phyloP scores from a whole-genome alignment of 1,140 invertebrate genomes.

The Listronotus bonariensis region DNA sequence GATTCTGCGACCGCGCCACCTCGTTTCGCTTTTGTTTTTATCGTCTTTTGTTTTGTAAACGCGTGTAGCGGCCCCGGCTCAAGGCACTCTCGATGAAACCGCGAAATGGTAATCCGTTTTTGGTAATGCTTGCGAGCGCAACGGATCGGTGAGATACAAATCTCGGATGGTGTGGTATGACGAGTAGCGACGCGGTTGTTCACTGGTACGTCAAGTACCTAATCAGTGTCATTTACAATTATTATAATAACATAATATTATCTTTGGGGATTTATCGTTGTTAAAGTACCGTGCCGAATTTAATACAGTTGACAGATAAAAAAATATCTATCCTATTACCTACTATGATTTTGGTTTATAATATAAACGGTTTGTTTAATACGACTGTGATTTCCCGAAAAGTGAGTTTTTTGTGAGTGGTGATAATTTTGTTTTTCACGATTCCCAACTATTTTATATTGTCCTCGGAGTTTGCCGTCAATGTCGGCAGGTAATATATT shows the following conservation, averaged over 20 bases:
- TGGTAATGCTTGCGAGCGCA: neutral
- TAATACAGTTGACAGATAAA: too few relatives aligned
- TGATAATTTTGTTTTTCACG: conserved; percentile 35
- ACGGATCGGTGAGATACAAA: too few relatives aligned
- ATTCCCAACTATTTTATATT: conserved; percentile 43
- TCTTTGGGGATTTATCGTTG: too few relatives aligned
- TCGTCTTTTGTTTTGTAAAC: conserved; percentile 8
- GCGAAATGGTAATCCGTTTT: conserved; percentile 7
- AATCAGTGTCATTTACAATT: too few relatives aligned
- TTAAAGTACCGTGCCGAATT: too few relatives aligned
- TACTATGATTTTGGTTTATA: neutral
- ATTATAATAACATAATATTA: too few relatives aligned
- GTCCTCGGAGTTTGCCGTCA: conserved; percentile 47
- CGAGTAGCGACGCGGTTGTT: too few relatives aligned
- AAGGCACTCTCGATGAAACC: neutral
- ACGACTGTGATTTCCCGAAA: neutral
- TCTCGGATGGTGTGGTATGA: too few relatives aligned
- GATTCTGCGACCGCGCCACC: conserved; percentile 7
- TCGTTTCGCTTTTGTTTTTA: neutral
- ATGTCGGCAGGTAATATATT: conserved; percentile 46
- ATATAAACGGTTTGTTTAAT: neutral
- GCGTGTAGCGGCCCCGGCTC: neutral
- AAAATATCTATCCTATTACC: neutral
- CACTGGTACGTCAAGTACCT: too few relatives aligned
- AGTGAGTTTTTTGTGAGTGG: conserved; percentile 10